These are phyloP conservation scores for Watsonalla binaria DNA, from an alignment of 2,888 invertebrate species.

Conservation along the genomic window DNA sequence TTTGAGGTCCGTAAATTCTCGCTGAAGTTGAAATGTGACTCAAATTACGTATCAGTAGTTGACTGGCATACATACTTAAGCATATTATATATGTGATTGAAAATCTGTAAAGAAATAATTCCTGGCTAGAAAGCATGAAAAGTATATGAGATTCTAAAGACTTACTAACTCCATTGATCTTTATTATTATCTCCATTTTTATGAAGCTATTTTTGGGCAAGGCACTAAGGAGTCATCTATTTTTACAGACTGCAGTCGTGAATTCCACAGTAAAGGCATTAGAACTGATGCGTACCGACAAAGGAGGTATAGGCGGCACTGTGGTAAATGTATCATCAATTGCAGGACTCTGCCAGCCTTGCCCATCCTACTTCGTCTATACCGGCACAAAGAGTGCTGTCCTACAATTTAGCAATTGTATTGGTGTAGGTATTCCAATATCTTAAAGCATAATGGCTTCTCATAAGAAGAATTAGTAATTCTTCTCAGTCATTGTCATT, in stretches of 20 bases:
- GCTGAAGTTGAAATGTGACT: too few relatives aligned
- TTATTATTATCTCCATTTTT: too few relatives aligned
- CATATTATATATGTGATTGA: too few relatives aligned
- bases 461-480: not conserved
- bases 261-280: slow-evolving; percentile 30
- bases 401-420: slow-evolving; percentile 31
- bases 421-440: slow-evolving; percentile 27
- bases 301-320: slow-evolving; percentile 34
- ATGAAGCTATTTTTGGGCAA: not conserved
- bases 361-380: slow-evolving; percentile 23
- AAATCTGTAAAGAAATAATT: too few relatives aligned
- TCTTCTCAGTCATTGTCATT: too few relatives aligned
- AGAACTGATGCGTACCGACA: slow-evolving; percentile 34
- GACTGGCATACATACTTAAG: too few relatives aligned
- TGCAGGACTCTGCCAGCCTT: slow-evolving; percentile 18
- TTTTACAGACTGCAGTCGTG: slow-evolving; percentile 28
- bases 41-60: too few relatives aligned
- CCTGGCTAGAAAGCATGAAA: too few relatives aligned
- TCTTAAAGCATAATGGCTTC: not conserved
- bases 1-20: too few relatives aligned
- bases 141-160: too few relatives aligned
- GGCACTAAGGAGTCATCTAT: too few relatives aligned
- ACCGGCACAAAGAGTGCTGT: slow-evolving; percentile 33
- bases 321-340: slow-evolving; percentile 38
- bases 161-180: too few relatives aligned